These are phyloP conservation scores for Acrocera orbiculus DNA, from an alignment of 2,888 invertebrate genomes.

Conservation along the genomic window DNA sequence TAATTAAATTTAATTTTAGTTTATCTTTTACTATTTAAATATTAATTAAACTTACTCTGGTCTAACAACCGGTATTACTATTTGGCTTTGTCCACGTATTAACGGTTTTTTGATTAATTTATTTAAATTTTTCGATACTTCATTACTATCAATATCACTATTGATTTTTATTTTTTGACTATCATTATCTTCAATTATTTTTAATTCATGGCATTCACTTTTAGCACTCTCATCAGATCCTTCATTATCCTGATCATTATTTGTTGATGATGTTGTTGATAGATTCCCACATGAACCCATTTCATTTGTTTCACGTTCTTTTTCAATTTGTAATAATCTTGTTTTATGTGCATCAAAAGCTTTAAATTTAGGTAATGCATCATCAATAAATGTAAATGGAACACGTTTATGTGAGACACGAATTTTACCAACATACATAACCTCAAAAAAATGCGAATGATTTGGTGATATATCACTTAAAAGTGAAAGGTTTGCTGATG, in stretches of 20 bases:
- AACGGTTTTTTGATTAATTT: conserved; percentile 17
- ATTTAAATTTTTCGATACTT: conserved; percentile 25
- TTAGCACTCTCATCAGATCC: conserved; percentile 4
- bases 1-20: too few relatives aligned
- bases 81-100: conserved; percentile 27
- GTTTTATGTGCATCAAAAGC: conserved; percentile 57
- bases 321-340: conserved; percentile 22
- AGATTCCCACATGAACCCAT: conserved; percentile 10
- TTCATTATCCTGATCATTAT: background rate
- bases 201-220: conserved; percentile 5
- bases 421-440: conserved; percentile 80
- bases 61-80: conserved; percentile 22
- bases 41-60: conserved; percentile 22
- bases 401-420: conserved; percentile 67
- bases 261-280: conserved; percentile 5
- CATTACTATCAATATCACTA: conserved; percentile 16
- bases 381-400: conserved; percentile 77
- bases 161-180: background rate
- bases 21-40: background rate
- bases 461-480: conserved; percentile 58
- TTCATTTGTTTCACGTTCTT: conserved; percentile 16
- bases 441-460: conserved; percentile 79
- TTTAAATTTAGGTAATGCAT: conserved; percentile 69
- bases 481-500: conserved; percentile 27
- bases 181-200: conserved; percentile 7